phyloP scores from a whole-genome alignment of 1,140 invertebrate species.

The Campodea augens region DNA sequence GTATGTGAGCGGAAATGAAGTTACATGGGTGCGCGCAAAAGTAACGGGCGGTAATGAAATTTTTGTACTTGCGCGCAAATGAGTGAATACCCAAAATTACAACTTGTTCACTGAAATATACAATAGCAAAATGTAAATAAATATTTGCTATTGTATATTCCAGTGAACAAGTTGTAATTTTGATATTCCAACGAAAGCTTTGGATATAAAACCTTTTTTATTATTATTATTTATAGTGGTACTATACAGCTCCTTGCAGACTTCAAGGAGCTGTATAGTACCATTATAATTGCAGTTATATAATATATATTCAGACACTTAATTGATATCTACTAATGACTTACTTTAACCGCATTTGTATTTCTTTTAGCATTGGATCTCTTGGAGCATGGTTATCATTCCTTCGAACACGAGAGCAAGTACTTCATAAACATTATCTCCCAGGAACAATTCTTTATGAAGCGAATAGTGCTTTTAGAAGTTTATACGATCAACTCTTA shows the following conservation, averaged over 20 bases:
- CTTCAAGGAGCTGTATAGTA: neutral
- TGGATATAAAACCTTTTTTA: slow-evolving; percentile 1
- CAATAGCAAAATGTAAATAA: no score
- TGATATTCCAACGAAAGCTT: no score
- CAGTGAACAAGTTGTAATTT: no score
- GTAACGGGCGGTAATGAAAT: no score
- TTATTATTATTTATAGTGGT: neutral
- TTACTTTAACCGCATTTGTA: neutral
- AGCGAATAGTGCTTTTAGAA: slow-evolving; percentile 39
- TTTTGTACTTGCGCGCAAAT: no score
- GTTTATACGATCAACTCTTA: slow-evolving; percentile 48
- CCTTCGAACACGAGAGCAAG: slow-evolving; percentile 54
- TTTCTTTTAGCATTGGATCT: slow-evolving; percentile 43
- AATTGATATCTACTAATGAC: neutral
- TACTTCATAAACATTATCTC: slow-evolving; percentile 61
- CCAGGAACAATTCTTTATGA: slow-evolving; percentile 46
- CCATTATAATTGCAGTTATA: neutral
- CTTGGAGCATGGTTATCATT: slow-evolving; percentile 72
- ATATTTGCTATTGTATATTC: no score
- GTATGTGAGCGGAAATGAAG: no score
- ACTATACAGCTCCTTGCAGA: neutral
- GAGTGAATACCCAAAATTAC: no score
- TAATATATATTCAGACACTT: neutral
- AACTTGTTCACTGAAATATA: no score
- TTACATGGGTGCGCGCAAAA: no score